Conservation (phyloP, 2,797 vertebrate genomes). For the Macroramphosus scolopax region DNA sequence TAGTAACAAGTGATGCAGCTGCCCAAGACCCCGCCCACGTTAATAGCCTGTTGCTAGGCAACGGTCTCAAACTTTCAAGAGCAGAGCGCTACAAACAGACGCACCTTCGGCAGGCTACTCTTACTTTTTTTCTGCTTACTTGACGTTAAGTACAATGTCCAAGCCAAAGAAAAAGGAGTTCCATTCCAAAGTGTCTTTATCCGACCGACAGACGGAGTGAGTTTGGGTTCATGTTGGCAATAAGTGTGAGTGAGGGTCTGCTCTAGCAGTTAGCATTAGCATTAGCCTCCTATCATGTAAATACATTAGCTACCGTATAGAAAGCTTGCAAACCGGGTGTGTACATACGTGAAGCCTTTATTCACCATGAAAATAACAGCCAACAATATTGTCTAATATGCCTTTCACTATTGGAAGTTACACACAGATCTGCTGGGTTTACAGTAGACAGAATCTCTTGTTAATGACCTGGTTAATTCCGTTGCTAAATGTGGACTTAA, state of each 20-base stretch:
- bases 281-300: neutral
- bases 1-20: constrained; percentile 6
- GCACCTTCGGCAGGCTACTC: fast-evolving
- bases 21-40: constrained; percentile 15
- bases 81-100: constrained; percentile 1
- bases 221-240: constrained; percentile 32
- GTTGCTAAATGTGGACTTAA: constrained; percentile 12
- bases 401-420: neutral
- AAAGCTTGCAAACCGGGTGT: neutral
- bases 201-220: constrained; percentile 73
- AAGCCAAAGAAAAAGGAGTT: constrained; percentile 71
- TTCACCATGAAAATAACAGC: too few relatives aligned
- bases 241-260: neutral
- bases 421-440: constrained; percentile 7
- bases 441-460: too few relatives aligned
- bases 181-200: constrained; percentile 53
- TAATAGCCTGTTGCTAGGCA: constrained; percentile 57
- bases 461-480: neutral
- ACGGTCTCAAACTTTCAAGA: constrained; percentile 55
- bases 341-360: too few relatives aligned
- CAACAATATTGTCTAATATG: neutral
- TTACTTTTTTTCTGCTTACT: too few relatives aligned
- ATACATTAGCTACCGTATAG: too few relatives aligned
- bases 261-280: constrained; percentile 9
- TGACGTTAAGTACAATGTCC: constrained; percentile 61